These are phyloP conservation scores for Hydractinia symbiolongicarpus DNA, from an alignment of 30 jellyfish, hydroid and myxozoan species.

Conservation along the genomic window DNA sequence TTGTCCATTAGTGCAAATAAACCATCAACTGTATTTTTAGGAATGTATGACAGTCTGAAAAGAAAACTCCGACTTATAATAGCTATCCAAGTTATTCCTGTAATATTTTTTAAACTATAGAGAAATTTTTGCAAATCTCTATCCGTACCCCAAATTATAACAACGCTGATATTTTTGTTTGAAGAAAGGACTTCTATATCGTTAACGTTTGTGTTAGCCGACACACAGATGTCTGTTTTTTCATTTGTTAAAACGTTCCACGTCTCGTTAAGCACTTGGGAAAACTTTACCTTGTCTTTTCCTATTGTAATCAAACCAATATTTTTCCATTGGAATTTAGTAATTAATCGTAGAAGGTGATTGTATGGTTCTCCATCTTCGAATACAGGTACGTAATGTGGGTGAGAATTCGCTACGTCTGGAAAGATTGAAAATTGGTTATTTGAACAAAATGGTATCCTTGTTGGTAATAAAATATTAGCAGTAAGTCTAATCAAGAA, in stretches of 20 bases:
- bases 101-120: background rate
- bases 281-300: background rate
- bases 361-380: background rate
- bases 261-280: background rate
- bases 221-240: background rate
- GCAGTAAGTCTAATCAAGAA: background rate
- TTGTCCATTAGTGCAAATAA: background rate
- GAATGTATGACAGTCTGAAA: background rate
- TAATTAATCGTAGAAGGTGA: background rate
- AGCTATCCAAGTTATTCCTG: background rate
- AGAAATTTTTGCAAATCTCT: background rate
- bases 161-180: background rate
- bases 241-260: background rate
- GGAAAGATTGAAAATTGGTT: background rate
- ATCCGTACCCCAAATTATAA: slow-evolving; percentile 5
- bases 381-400: background rate
- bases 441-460: background rate
- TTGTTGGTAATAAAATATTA: background rate
- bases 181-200: background rate
- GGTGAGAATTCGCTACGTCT: slow-evolving; percentile 1
- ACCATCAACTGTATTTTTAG: slow-evolving; percentile 3
- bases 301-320: background rate
- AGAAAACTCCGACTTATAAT: background rate
- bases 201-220: background rate
- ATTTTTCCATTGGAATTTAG: background rate